Evolutionary conservation across 2,797 vertebrate genomes (phyloP).

Genomic region (Cacajao melanocephalus): DNA sequence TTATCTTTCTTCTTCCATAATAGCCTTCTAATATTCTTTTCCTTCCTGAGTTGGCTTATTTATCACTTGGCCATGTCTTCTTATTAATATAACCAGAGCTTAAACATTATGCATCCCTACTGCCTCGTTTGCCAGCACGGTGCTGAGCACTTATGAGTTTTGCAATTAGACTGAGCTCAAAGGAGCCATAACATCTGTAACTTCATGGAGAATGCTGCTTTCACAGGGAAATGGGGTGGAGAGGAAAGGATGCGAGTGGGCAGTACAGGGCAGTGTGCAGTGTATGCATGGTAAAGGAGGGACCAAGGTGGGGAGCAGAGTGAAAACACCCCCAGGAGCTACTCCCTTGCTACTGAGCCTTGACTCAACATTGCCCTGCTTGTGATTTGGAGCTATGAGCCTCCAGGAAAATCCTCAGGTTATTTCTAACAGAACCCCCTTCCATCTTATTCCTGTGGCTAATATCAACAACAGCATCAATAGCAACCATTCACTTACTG

Average conservation of each 20-base stretch:
- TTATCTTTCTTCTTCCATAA: conserved; percentile 27
- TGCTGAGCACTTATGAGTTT: conserved; percentile 39
- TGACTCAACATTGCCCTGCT: background rate
- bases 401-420: background rate
- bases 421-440: background rate
- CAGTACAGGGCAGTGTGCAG: background rate
- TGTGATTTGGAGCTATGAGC: background rate
- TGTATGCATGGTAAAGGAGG: background rate
- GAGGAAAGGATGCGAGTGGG: background rate
- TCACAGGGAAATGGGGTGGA: background rate
- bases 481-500: background rate
- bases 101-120: conserved; percentile 50
- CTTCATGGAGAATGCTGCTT: conserved; percentile 17
- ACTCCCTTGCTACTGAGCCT: background rate
- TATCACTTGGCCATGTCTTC: conserved; percentile 48
- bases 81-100: conserved; percentile 50
- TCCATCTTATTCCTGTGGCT: background rate
- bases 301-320: accelerated
- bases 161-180: conserved; percentile 56
- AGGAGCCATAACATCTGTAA: conserved; percentile 20
- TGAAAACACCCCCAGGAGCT: background rate
- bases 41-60: conserved; percentile 47
- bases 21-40: conserved; percentile 32
- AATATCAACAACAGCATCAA: background rate
- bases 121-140: conserved; percentile 43